These are phyloP conservation scores for Drosophila suzukii DNA, from an alignment of 1,140 invertebrate genomes.

Conservation along the genomic window DNA sequence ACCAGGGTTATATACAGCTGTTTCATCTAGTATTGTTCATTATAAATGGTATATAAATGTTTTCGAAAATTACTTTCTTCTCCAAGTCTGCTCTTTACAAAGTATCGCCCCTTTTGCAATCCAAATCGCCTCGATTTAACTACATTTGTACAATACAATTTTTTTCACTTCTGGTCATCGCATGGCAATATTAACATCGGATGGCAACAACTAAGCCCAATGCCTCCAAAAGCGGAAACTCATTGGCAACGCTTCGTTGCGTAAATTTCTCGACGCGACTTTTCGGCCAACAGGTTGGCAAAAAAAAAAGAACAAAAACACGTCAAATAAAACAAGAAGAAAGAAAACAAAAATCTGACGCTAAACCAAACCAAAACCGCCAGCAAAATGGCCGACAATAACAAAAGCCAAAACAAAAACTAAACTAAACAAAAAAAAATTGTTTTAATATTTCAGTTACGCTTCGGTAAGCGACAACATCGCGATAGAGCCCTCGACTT, in stretches of 20 bases:
- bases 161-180: conserved; percentile 3
- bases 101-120: not conserved
- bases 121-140: not conserved
- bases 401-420: conserved; percentile 50
- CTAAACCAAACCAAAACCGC: conserved; percentile 62
- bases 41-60: no score
- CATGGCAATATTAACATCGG: conserved; percentile 1
- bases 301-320: conserved; percentile 39
- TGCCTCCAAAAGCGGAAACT: conserved; percentile 81
- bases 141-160: not conserved
- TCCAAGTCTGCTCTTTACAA: not conserved
- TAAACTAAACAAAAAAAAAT: conserved; percentile 49
- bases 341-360: conserved; percentile 71
- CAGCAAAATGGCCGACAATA: conserved; percentile 71
- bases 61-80: not conserved
- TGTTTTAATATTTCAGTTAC: conserved; percentile 84
- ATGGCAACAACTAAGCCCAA: conserved; percentile 70
- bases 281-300: conserved; percentile 75
- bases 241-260: conserved; percentile 84
- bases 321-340: conserved; percentile 49
- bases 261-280: conserved; percentile 79
- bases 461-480: conserved; percentile 77
- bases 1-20: no score
- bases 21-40: no score
- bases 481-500: conserved; percentile 69